A percentile compares a stretch with the other conserved stretches of the same genome.
These are phyloP conservation scores for Todiramphus chloris DNA, from an alignment of 2,113 vertebrate species.

Conservation along the genomic window DNA sequence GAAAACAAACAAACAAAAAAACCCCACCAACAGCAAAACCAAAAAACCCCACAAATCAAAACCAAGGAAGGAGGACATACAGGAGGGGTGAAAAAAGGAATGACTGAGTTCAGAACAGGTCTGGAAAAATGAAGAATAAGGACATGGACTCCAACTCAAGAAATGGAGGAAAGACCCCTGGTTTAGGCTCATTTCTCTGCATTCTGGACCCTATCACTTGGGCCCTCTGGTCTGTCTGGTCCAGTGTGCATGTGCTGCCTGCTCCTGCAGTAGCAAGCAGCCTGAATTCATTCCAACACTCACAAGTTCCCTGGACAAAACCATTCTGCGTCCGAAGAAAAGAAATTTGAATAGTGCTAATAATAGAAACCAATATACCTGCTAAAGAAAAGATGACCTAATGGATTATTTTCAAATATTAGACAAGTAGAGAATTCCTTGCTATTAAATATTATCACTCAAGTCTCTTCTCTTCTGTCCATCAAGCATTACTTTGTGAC, in stretches of 20 bases:
- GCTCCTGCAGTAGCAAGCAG: neutral
- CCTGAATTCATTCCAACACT: neutral
- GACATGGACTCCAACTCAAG: neutral
- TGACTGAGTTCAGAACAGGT: rapidly evolving
- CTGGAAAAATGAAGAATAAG: neutral
- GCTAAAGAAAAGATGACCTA: neutral
- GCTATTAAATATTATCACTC: constrained; percentile 30
- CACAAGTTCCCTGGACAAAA: neutral
- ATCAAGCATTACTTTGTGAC: neutral
- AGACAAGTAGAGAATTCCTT: neutral
- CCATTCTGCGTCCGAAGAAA: neutral
- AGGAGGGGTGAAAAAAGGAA: neutral
- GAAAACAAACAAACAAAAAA: neutral
- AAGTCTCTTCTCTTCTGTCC: neutral
- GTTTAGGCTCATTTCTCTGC: neutral
- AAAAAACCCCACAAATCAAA: neutral
- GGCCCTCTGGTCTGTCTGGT: neutral
- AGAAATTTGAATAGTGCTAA: neutral
- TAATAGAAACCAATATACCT: neutral
- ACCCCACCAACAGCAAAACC: too few species aligned
- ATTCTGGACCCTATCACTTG: neutral
- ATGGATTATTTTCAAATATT: constrained; percentile 48
- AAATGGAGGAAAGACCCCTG: neutral
- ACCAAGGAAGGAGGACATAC: rapidly evolving
- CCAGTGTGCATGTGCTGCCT: rapidly evolving